phyloP scores from a whole-genome alignment of 2,888 invertebrate genomes.

The Scaptomyza tumidula region DNA sequence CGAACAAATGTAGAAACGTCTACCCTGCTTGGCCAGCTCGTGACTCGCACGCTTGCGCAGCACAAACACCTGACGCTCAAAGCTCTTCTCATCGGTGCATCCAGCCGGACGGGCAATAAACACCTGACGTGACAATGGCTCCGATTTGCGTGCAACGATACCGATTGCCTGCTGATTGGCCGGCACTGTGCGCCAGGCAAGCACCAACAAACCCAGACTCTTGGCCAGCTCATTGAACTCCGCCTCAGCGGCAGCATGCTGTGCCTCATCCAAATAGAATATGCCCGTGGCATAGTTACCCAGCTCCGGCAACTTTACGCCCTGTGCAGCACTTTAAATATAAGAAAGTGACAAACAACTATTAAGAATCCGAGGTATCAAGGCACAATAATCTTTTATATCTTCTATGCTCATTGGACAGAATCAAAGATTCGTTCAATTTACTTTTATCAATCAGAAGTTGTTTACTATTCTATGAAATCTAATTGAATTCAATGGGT shows the following conservation, averaged over 20 bases:
- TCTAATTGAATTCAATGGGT: no score
- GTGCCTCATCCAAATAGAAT: slow-evolving; percentile 94
- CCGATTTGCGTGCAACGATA: slow-evolving; percentile 95
- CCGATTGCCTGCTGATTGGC: slow-evolving; percentile 94
- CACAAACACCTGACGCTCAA: slow-evolving; percentile 91
- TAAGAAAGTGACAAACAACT: neutral
- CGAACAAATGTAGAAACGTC: slow-evolving; percentile 98
- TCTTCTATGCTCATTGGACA: no score
- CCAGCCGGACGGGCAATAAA: slow-evolving; percentile 88
- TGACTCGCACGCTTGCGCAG: slow-evolving; percentile 97
- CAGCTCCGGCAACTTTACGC: slow-evolving; percentile 92
- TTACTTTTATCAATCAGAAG: no score
- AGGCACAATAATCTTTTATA: no score
- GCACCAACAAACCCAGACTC: slow-evolving; percentile 91
- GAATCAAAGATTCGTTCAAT: no score
- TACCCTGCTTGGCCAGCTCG: slow-evolving; percentile 92
- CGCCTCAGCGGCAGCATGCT: slow-evolving; percentile 91
- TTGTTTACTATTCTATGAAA: no score
- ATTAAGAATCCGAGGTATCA: no score
- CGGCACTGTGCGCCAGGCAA: slow-evolving; percentile 98
- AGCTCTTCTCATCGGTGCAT: slow-evolving; percentile 81
- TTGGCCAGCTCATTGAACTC: slow-evolving; percentile 92
- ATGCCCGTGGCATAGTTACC: slow-evolving; percentile 98
- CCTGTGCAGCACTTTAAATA: slow-evolving; percentile 89
- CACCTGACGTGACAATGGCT: slow-evolving; percentile 98